Evolutionary conservation across 2,797 vertebrate species (phyloP), one percentile per base, ranked within the genome.

Genomic region (Cossypha dichroa): DNA sequence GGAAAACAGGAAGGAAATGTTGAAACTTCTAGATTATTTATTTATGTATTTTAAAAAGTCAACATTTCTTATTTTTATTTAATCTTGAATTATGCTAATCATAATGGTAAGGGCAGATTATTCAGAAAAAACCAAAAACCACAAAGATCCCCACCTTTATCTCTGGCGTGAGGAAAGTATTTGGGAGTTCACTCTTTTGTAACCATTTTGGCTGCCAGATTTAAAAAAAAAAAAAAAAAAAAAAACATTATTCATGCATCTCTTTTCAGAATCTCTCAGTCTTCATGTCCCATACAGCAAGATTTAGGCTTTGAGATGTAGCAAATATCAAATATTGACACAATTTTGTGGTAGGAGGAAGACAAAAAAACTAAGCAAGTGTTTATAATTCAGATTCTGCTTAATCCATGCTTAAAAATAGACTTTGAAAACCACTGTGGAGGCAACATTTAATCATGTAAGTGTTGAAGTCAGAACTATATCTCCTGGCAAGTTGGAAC

Each of bases 261-360:
- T 92, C 60, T 91, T 19, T 91, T 80, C 52, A 83, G 84, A 31
- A 63, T 74, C 46, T 59, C 20, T 70, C 56, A 45, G 45, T 52
- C 41, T 87, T 60, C 28, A 5, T 64, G 25, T 63, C 40, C 41
- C 75, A 66, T 72, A 78, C 68, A 46, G 46, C 45, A 94, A 59
- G 25, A 28, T 63, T 85, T 77, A 89, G 46, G 9, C 29, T 75
- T 85, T 72, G n/a, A 80, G 49, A 85, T 60, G 29, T 15, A 64
- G 43, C 12, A 88, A 91, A 74, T 80, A 90, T 49, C 7, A 94
- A 83, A 80, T 72, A 90, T 68, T 87, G 80, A 51, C 58, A 15
- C 9, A 72, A 45, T 83, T 88, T 90, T 43, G 33, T 7, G 13
- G 15, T 55, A 6, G 4, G 6, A 3, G 14, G 9, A 41, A 60